Percentiles rank a stretch among this genome's conserved stretches.
These are phyloP conservation scores for Marasmarcha lunaedactyla DNA, from an alignment of 2,888 invertebrate genomes.

Conservation along the genomic window DNA sequence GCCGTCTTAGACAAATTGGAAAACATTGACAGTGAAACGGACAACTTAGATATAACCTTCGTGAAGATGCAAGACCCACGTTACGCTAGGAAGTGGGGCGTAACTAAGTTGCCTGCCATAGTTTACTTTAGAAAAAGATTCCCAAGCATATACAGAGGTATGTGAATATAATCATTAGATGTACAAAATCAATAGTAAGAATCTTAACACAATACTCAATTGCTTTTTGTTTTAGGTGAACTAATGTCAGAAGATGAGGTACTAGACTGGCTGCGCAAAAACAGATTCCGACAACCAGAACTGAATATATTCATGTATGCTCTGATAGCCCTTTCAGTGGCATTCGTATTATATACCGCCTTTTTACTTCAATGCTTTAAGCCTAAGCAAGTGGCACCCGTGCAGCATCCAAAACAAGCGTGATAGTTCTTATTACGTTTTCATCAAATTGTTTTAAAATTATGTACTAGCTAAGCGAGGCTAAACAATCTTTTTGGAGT, in stretches of 20 bases:
- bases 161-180: conserved; percentile 3
- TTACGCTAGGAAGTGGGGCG: conserved; percentile 94
- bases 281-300: conserved; percentile 92
- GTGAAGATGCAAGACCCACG: conserved; percentile 93
- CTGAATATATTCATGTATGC: conserved; percentile 95
- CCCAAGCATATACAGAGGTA: conserved; percentile 93
- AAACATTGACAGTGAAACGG: conserved; percentile 94
- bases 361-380: conserved; percentile 93
- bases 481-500: too few species aligned
- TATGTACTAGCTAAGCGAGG: too few species aligned
- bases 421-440: conserved; percentile 33
- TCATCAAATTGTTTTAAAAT: too few species aligned
- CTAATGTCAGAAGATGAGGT: conserved; percentile 87
- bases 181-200: not conserved
- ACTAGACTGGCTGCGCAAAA: conserved; percentile 92
- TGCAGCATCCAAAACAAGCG: conserved; percentile 76
- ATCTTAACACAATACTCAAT: conserved; percentile 5
- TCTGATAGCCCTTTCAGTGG: conserved; percentile 84
- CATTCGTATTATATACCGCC: conserved; percentile 90
- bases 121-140: conserved; percentile 93
- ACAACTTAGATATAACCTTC: conserved; percentile 93
- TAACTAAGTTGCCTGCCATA: conserved; percentile 89
- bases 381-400: conserved; percentile 73
- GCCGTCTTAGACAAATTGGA: conserved; percentile 89
- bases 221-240: conserved; percentile 71